These are phyloP conservation scores for Amphimedon queenslandica DNA, from an alignment of 37 sponge, comb jelly and placozoan species.

Conservation along the genomic window DNA sequence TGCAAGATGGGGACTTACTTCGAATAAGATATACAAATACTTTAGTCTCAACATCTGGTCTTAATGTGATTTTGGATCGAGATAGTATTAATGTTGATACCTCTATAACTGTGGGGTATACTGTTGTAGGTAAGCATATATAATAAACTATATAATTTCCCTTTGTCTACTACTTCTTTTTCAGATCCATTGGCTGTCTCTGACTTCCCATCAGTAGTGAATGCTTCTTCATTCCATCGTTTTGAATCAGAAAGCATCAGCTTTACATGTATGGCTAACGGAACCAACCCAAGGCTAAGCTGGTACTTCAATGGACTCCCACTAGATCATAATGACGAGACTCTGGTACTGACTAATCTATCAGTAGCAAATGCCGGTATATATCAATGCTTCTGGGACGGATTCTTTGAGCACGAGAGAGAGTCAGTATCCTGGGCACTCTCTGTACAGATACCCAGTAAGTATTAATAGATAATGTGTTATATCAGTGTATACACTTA, in stretches of 20 bases:
- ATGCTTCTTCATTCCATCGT: neutral
- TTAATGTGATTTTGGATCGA: too few relatives aligned
- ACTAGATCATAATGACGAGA: neutral
- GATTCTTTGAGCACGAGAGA: constrained; percentile 4
- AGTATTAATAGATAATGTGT: neutral
- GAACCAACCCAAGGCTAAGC: constrained; percentile 5
- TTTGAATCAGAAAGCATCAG: neutral
- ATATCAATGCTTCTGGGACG: constrained; percentile 55
- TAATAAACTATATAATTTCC: too few relatives aligned
- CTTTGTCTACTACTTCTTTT: too few relatives aligned
- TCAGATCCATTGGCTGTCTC: too few relatives aligned
- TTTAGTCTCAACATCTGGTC: too few relatives aligned
- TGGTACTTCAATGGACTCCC: constrained; percentile 46
- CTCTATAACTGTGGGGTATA: too few relatives aligned
- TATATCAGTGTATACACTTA: neutral
- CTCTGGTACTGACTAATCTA: constrained; percentile 1
- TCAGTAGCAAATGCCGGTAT: constrained; percentile 27
- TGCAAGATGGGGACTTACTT: too few relatives aligned
- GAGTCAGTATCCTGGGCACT: constrained; percentile 21
- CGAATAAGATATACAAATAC: too few relatives aligned
- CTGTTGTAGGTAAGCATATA: too few relatives aligned
- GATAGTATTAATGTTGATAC: too few relatives aligned
- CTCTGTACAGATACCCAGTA: constrained; percentile 39
- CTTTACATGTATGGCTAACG: constrained; percentile 34
- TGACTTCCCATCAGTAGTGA: constrained; percentile 7